Conservation (phyloP, 2,797 vertebrate genomes). For the Acrocephalus scirpaceus region DNA sequence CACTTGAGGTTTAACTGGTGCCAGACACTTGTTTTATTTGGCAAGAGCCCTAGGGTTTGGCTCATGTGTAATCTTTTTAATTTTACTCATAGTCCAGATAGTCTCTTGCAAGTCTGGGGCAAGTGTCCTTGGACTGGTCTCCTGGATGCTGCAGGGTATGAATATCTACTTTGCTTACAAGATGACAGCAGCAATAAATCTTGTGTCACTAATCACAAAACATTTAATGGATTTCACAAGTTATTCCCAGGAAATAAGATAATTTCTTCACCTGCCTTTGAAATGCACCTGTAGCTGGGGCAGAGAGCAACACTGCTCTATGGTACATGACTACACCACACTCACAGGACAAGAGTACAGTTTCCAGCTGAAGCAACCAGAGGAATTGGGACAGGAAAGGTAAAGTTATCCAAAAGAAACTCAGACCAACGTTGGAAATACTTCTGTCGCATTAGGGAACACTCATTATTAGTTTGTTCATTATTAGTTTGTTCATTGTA, state of each 20-base stretch:
- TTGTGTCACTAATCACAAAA: not conserved
- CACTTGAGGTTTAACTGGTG: not conserved
- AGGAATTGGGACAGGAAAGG: not conserved
- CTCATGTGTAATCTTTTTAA: not conserved
- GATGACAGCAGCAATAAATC: not conserved
- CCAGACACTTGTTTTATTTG: not conserved
- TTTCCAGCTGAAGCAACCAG: not conserved
- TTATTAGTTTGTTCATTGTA: not conserved
- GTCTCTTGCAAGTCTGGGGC: not conserved
- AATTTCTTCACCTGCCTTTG: not conserved
- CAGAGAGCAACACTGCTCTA: fast-evolving
- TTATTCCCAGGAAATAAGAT: not conserved
- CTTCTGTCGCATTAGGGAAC: not conserved
- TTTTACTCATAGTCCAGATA: not conserved
- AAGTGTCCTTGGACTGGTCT: not conserved
- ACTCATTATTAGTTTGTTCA: not conserved
- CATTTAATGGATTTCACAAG: not conserved
- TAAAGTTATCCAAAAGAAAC: not conserved
- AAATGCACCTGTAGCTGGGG: not conserved
- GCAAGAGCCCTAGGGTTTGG: not conserved
- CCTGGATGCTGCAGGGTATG: not conserved
- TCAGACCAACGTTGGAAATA: not conserved
- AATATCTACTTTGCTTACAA: not conserved
- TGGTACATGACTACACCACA: not conserved
- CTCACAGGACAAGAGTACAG: not conserved